Evolutionary conservation across 1,140 invertebrate genomes (phyloP).

Genomic region (Eumeta japonica): DNA sequence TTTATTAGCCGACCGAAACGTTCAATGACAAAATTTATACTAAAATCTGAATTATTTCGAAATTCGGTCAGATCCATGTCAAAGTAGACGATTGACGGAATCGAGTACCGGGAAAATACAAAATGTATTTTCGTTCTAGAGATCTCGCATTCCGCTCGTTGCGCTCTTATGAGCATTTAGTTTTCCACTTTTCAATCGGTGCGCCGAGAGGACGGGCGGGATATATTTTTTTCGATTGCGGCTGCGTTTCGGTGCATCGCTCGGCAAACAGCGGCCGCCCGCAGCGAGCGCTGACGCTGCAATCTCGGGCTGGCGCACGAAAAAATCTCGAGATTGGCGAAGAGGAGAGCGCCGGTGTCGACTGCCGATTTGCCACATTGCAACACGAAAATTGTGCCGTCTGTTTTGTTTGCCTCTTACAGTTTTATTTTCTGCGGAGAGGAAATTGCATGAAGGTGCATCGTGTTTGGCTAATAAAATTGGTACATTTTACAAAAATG

Average conservation of each 20-base stretch:
- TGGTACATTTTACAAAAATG: conserved; percentile 26
- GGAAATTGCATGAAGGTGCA: conserved; percentile 41
- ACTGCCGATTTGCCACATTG: conserved; percentile 41
- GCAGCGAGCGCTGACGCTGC: conserved; percentile 46
- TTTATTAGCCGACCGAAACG: too few relatives aligned
- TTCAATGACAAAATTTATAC: too few relatives aligned
- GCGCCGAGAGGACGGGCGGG: too few relatives aligned
- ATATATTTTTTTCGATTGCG: too few relatives aligned
- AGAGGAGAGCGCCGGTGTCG: conserved; percentile 35
- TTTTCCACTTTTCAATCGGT: too few relatives aligned
- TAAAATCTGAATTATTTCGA: too few relatives aligned
- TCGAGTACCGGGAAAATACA: too few relatives aligned
- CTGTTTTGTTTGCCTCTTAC: conserved; percentile 49
- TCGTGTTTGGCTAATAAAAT: conserved; percentile 29
- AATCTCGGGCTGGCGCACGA: conserved; percentile 31
- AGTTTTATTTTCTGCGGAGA: conserved; percentile 41
- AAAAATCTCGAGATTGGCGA: conserved; percentile 52
- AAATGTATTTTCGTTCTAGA: too few relatives aligned
- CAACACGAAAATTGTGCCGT: conserved; percentile 50
- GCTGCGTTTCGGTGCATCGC: conserved; percentile 52
- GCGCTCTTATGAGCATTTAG: too few relatives aligned
- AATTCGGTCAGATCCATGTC: too few relatives aligned
- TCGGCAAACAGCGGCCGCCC: conserved; percentile 49
- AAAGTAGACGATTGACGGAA: too few relatives aligned
- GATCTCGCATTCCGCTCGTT: too few relatives aligned